A percentile compares a stretch with the other conserved stretches of the same genome.
phyloP scores from a whole-genome alignment of 2,888 invertebrate species.

The Adela reaumurella region DNA sequence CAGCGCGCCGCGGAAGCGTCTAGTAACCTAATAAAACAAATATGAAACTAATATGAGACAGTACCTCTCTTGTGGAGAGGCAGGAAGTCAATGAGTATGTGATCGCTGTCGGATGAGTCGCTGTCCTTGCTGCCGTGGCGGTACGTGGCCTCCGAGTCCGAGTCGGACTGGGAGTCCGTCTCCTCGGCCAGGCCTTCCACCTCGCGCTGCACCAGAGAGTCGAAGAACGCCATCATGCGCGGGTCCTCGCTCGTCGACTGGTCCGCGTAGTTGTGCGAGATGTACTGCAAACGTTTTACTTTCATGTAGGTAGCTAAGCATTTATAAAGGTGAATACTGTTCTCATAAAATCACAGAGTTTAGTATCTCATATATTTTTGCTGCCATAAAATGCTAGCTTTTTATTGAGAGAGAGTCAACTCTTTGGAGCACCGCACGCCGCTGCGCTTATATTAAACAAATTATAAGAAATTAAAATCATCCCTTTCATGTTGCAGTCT shows the following conservation, averaged over 20 bases:
- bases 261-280: constrained; percentile 85
- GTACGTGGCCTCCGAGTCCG: constrained; percentile 20
- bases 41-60: too few relatives aligned
- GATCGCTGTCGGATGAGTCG: constrained; percentile 35
- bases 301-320: too few relatives aligned
- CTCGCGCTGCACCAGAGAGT: constrained; percentile 87
- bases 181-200: constrained; percentile 73
- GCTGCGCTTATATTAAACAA: too few relatives aligned
- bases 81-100: constrained; percentile 30
- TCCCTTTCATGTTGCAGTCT: too few relatives aligned
- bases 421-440: too few relatives aligned
- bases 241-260: constrained; percentile 88
- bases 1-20: too few relatives aligned
- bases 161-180: constrained; percentile 36
- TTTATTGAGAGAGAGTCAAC: too few relatives aligned
- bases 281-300: constrained; percentile 47
- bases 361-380: too few relatives aligned
- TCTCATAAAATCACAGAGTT: too few relatives aligned
- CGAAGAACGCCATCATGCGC: constrained; percentile 96
- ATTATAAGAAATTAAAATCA: too few relatives aligned
- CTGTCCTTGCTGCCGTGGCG: constrained; percentile 22
- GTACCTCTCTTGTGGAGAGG: constrained; percentile 37
- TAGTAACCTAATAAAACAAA: background rate
- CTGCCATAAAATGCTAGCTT: too few relatives aligned
- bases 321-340: too few relatives aligned